These are phyloP conservation scores for Coendou prehensilis DNA, from an alignment of 2,797 vertebrate genomes.

Conservation along the genomic window DNA sequence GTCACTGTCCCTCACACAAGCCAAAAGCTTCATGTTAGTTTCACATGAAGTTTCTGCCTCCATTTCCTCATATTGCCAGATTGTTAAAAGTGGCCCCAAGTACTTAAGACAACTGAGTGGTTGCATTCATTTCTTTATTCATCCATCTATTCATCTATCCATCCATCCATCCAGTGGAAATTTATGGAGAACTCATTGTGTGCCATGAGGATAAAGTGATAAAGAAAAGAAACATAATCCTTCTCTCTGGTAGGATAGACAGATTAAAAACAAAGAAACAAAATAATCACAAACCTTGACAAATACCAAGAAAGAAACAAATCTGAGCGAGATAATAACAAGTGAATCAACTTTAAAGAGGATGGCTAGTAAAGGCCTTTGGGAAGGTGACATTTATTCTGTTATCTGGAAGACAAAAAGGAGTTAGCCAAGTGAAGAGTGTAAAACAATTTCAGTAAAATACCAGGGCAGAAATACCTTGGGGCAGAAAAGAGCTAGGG, in stretches of 20 bases:
- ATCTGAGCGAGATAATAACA: neutral
- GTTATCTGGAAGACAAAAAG: neutral
- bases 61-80: neutral
- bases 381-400: neutral
- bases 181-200: neutral
- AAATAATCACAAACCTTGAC: neutral
- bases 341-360: neutral
- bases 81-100: neutral
- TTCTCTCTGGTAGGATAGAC: constrained; percentile 7
- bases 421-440: neutral
- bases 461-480: neutral
- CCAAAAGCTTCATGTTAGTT: neutral
- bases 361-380: neutral
- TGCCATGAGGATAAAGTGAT: neutral
- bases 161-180: neutral
- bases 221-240: neutral
- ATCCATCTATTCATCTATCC: neutral
- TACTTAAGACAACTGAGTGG: neutral
- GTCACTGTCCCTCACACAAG: neutral
- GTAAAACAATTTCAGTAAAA: constrained; percentile 11
- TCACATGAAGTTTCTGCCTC: neutral
- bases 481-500: neutral
- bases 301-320: neutral
- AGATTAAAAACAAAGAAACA: neutral
- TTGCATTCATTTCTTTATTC: constrained; percentile 12